Base-by-base conservation (phyloP, 2,113 vertebrate species). In the Tupaia chinensis region DNA sequence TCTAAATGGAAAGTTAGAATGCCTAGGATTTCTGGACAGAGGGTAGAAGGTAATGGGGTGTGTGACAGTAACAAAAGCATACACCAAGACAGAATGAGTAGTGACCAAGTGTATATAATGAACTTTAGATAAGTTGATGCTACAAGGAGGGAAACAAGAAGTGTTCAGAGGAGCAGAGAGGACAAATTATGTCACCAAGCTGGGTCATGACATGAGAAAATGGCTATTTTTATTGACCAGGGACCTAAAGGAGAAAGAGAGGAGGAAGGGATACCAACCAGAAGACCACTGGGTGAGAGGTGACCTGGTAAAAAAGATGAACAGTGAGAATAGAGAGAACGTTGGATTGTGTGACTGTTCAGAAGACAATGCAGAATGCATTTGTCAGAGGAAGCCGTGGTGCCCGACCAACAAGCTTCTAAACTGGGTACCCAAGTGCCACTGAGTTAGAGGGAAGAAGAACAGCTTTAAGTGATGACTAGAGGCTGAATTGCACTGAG, bases 51-150 rank as follows among this genome's bases (percentile, higher is more conserved):
- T 16, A 25, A 7, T 7, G 7, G 7, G 22, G 16, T 22, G 3
- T 15, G 16, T 29, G 60, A 19, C 13, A 23, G 13, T 4, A 44
- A n/a, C 44, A 66, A 44, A 44, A 44, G 53, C 29, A 53, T 25
- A 19, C 4, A 3, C 11, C 9, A 60, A 73, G 56, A 27, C 23
- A 53, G 15, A 72, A 16, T 13, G 15, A 85, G 44, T 15, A 3
- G 14, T 4, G 6, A 11, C 0, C 25, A 25, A 7, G 14, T 4
- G 15, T 1, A 7, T 34, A 27, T 19, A 29, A 44, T 9, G 8
- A 32, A 25, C 17, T 44, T 7, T 29, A 23, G 29, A 17, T 2
- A 63, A 19, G 19, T 14, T 66, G 23, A 1, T 58, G 5, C 12
- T 63, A 7, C 16, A 34, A 65, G 9, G 5, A 44, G 27, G 12